Percentiles rank a stretch among this genome's conserved stretches.
phyloP scores from a whole-genome alignment of 2,888 invertebrate species.

The Cancer borealis region DNA sequence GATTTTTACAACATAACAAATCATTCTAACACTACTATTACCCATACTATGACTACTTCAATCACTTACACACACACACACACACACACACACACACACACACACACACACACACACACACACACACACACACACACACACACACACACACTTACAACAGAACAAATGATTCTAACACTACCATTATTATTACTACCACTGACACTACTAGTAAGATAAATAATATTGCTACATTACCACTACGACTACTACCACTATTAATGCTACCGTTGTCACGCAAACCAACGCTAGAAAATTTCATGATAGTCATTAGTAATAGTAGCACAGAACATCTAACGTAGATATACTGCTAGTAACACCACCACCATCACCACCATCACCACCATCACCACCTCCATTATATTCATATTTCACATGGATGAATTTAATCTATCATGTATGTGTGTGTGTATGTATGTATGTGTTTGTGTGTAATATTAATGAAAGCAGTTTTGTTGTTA shows the following conservation, averaged over 20 bases:
- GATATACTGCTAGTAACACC: neutral
- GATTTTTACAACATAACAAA: neutral
- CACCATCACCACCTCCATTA: neutral
- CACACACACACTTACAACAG: neutral
- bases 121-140: too few species aligned
- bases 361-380: neutral
- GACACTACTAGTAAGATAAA: neutral
- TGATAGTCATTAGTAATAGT: neutral
- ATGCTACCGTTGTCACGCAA: neutral
- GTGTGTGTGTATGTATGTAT: slow-evolving; percentile 13
- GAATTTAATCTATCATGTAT: neutral
- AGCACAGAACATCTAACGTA: neutral
- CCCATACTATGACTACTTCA: neutral
- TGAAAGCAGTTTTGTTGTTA: neutral
- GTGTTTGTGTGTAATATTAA: neutral
- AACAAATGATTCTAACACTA: neutral
- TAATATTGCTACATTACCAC: neutral
- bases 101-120: too few species aligned
- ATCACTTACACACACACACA: too few species aligned
- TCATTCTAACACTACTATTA: neutral
- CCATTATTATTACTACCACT: neutral
- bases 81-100: too few species aligned
- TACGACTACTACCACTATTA: neutral
- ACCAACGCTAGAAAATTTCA: neutral
- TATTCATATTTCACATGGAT: neutral